Evolutionary conservation across 2,888 invertebrate genomes (phyloP), one percentile per base, ranked within the genome.

Genomic region (Sphaerolaimus hirsutus): DNA sequence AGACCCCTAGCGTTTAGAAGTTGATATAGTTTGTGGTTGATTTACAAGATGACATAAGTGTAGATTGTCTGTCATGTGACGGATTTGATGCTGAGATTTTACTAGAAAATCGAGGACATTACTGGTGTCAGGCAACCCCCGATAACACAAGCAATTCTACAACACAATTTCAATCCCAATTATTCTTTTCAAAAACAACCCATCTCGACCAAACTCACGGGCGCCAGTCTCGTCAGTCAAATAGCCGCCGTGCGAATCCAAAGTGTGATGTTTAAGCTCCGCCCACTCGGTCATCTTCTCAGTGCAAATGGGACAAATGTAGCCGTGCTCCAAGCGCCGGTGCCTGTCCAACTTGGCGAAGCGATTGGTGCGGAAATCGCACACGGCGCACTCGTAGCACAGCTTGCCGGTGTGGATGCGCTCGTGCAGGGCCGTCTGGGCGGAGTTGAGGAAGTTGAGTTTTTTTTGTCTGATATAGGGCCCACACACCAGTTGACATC

Each of bases 371-470:
- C 52, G 51, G 48, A 50, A 57, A 45, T 57, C 58, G 46, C 58
- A 58, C 40, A 58, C 52, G 41, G 52, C 54, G 49, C 62, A 62
- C 48, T 62, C 62, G 45, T 59, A 62, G 44, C 56, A 57, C 32
- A 62, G 56, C 47, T 62, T 62, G 46, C 62, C 62, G n/a, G 62
- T 62, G 48, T 62, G 62, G 38, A 63, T 53, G 21, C 62, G 52
- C 46, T 62, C 62, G 46, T 62, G 62, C n/a, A 59, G 56, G 7
- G 57, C 55, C 14, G 57, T 54, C 55, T 58, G 36, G 14, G 19
- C n/a, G n/a, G n/a, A n/a, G n/a, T n/a, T n/a, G n/a, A n/a, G n/a
- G n/a, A n/a, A n/a, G n/a, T n/a, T n/a, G n/a, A n/a, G n/a, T n/a
- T n/a, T n/a, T n/a, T n/a, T n/a, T n/a, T n/a, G n/a, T n/a, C n/a